Conservation (phyloP, 35 echinoderm and acorn worm species). For the Heliocidaris erythrogramma region DNA sequence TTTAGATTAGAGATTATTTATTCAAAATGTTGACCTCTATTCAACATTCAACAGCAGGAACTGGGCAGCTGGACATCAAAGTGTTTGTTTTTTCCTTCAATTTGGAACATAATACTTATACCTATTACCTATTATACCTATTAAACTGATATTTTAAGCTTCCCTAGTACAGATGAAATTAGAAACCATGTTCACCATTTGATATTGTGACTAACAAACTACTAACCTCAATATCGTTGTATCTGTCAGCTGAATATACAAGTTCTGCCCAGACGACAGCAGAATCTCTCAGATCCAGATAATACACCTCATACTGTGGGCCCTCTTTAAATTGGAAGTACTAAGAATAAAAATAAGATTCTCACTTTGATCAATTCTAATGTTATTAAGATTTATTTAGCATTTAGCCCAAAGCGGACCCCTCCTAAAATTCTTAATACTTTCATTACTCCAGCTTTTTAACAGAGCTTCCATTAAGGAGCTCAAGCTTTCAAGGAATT, state of each 20-base stretch:
- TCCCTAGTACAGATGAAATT: background rate
- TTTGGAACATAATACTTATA: background rate
- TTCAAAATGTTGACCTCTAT: no score
- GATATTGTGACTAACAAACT: background rate
- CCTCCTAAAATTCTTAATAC: no score
- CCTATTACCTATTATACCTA: no score
- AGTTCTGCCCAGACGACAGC: slow-evolving; percentile 3
- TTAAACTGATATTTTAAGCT: background rate
- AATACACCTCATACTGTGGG: slow-evolving; percentile 1
- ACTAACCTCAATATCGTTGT: slow-evolving; percentile 17
- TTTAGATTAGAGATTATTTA: no score
- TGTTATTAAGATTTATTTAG: no score
- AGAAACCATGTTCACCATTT: background rate
- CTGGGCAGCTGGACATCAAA: no score
- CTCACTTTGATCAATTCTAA: background rate
- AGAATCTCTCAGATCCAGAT: background rate
- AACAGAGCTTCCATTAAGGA: no score
- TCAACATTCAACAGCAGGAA: no score
- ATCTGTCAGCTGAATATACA: slow-evolving; percentile 1
- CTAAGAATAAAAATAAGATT: background rate
- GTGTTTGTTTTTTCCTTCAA: background rate
- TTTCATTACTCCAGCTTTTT: no score
- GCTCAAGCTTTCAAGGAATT: no score
- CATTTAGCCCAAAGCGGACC: no score
- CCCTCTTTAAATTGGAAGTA: background rate